Percentiles rank a stretch among this genome's conserved stretches.
Conservation (phyloP, 2,888 invertebrate genomes). For the Chaetogeoica ovagalla region DNA sequence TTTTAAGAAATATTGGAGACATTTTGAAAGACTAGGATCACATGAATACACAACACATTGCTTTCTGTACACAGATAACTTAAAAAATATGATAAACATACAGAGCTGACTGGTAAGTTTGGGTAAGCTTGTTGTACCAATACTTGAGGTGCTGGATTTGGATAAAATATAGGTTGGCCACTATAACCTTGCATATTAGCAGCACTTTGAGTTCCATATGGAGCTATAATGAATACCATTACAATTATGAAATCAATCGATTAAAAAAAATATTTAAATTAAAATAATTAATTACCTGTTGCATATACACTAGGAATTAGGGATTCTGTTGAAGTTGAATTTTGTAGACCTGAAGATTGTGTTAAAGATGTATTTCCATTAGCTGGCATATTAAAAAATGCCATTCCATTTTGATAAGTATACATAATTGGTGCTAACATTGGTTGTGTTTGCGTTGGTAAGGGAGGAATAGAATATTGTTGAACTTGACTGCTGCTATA, state of each 20-base stretch:
- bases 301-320: slow-evolving; percentile 32
- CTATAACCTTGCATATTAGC: slow-evolving; percentile 49
- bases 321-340: slow-evolving; percentile 35
- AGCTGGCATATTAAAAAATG: slow-evolving; percentile 58
- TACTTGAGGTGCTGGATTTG: slow-evolving; percentile 49
- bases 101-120: slow-evolving; percentile 35
- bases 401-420: slow-evolving; percentile 61
- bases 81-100: slow-evolving; percentile 5
- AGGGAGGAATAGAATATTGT: slow-evolving; percentile 47
- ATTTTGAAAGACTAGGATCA: too few species aligned
- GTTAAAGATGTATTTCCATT: slow-evolving; percentile 35
- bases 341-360: slow-evolving; percentile 28
- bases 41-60: not conserved
- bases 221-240: slow-evolving; percentile 29
- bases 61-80: not conserved
- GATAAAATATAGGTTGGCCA: slow-evolving; percentile 51
- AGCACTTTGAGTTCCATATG: slow-evolving; percentile 36
- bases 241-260: not conserved
- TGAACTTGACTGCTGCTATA: slow-evolving; percentile 48
- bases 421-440: slow-evolving; percentile 52
- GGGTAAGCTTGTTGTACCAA: slow-evolving; percentile 47
- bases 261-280: not conserved
- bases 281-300: slow-evolving; percentile 19
- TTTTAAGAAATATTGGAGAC: too few species aligned
- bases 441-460: slow-evolving; percentile 29